phyloP scores from a whole-genome alignment of 1,140 invertebrate genomes.

The Drosophila kikkawai region DNA sequence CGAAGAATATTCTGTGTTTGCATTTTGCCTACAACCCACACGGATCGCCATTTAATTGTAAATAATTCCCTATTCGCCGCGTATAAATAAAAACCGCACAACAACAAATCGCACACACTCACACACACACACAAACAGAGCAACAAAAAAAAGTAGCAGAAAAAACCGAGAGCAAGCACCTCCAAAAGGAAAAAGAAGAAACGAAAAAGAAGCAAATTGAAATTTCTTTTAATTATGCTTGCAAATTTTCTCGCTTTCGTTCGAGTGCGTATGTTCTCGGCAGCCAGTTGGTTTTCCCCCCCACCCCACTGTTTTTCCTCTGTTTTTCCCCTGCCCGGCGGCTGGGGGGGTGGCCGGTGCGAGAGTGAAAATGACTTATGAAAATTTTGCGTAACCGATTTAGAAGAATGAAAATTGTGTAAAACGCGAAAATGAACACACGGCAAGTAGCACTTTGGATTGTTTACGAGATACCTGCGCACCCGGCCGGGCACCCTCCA shows the following conservation, averaged over 20 bases:
- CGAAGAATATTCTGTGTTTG: conserved; percentile 7
- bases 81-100: conserved; percentile 51
- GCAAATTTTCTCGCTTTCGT: conserved; percentile 26
- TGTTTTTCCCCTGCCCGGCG: neutral
- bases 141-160: conserved; percentile 11
- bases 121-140: conserved; percentile 7
- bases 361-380: conserved; percentile 41
- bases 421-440: conserved; percentile 23
- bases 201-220: conserved; percentile 31
- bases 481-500: conserved; percentile 9
- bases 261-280: conserved; percentile 24
- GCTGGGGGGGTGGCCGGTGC: conserved; percentile 20
- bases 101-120: conserved; percentile 29
- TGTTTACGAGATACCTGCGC: conserved; percentile 23
- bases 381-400: conserved; percentile 60
- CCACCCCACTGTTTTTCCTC: neutral
- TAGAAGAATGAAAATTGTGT: conserved; percentile 49
- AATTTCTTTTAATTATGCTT: conserved; percentile 54
- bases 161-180: conserved; percentile 37
- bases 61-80: conserved; percentile 42
- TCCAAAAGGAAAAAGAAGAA: conserved; percentile 23
- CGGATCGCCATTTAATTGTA: conserved; percentile 35
- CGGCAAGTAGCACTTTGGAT: conserved; percentile 19
- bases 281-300: conserved; percentile 2
- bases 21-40: conserved; percentile 18